Percentiles rank a stretch among this genome's conserved stretches.
Conservation (phyloP, 2,113 vertebrate genomes). For the Herpetotheres cachinnans region DNA sequence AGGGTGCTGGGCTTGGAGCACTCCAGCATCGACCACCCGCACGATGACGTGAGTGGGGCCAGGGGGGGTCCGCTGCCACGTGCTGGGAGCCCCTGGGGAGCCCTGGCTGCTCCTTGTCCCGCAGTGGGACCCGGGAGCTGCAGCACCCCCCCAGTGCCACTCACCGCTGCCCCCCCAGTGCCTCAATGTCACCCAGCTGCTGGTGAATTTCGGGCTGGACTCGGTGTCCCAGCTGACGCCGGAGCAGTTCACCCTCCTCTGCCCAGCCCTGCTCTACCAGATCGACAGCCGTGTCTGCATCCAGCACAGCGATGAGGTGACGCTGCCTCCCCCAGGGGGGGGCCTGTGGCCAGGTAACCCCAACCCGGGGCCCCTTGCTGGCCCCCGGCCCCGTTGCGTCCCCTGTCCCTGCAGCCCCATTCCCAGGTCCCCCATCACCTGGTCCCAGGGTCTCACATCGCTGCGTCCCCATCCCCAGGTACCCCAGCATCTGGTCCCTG, state of each 20-base stretch:
- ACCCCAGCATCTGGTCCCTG: accelerated
- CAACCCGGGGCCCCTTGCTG: background rate
- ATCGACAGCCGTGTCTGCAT: slow-evolving; percentile 86
- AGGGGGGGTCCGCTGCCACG: too few relatives aligned
- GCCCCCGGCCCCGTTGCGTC: background rate
- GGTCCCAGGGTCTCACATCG: background rate
- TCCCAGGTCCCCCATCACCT: accelerated
- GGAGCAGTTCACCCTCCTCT: slow-evolving; percentile 81
- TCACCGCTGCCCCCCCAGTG: slow-evolving; percentile 58
- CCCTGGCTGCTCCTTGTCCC: background rate
- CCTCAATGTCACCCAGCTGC: slow-evolving; percentile 82
- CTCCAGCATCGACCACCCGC: slow-evolving; percentile 73
- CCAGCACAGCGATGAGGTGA: slow-evolving; percentile 63
- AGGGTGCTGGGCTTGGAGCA: slow-evolving; percentile 71
- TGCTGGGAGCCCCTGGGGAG: background rate
- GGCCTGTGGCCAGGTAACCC: slow-evolving; percentile 58
- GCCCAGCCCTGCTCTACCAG: slow-evolving; percentile 86
- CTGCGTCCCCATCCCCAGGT: background rate
- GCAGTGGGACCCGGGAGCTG: background rate
- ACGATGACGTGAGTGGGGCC: slow-evolving; percentile 75
- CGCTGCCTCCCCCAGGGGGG: background rate
- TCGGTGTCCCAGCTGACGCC: slow-evolving; percentile 75
- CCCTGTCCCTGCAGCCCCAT: accelerated
- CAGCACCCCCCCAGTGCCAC: background rate
- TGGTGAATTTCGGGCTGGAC: slow-evolving; percentile 81